These are phyloP conservation scores for Dolichotis patagonum DNA, from an alignment of 2,113 vertebrate genomes.

Conservation along the genomic window DNA sequence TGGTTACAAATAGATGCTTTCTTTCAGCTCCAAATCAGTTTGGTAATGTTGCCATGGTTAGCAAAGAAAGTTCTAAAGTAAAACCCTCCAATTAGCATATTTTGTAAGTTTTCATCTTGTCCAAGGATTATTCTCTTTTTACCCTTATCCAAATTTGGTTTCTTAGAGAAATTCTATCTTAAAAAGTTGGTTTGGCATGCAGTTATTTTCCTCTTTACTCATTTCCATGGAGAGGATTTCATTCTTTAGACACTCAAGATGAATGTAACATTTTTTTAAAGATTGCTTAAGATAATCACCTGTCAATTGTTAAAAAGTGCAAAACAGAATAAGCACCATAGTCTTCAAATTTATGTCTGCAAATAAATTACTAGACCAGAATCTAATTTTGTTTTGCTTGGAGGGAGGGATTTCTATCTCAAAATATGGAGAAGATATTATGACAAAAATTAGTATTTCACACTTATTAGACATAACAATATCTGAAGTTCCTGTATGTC, in stretches of 20 bases:
- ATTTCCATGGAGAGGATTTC: not conserved
- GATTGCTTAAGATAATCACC: not conserved
- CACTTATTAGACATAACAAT: conserved; percentile 29
- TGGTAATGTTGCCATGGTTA: not conserved
- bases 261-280: not conserved
- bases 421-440: not conserved
- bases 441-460: conserved; percentile 17
- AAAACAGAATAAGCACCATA: not conserved
- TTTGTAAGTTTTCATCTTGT: conserved; percentile 36
- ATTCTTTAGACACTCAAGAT: not conserved
- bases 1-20: not conserved
- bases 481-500: conserved; percentile 43
- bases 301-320: not conserved
- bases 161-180: not conserved
- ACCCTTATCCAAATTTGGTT: not conserved
- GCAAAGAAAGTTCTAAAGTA: not conserved
- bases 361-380: not conserved
- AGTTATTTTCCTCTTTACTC: not conserved
- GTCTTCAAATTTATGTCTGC: not conserved
- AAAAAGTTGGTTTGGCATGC: conserved; percentile 1
- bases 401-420: not conserved
- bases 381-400: not conserved
- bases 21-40: not conserved
- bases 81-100: conserved; percentile 27
- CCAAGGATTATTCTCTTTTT: conserved; percentile 18